A percentile compares a stretch with the other conserved stretches of the same genome.
These are phyloP conservation scores for cattle (Bos taurus) DNA, from an alignment of 2,113 vertebrate species.

Conservation along the genomic window ARS-UCD2.0 NC_037342.1:25429501-25430000, in stretches of 20 bases:
- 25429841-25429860: slow-evolving; percentile 68
- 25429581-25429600: slow-evolving; percentile 55
- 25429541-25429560: slow-evolving; percentile 53
- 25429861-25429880: slow-evolving; percentile 76
- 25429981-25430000: slow-evolving; percentile 71
- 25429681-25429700: slow-evolving; percentile 33
- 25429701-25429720: slow-evolving; percentile 22
- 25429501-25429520: slow-evolving; percentile 39
- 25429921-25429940: slow-evolving; percentile 77
- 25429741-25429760: slow-evolving; percentile 69
- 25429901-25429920: slow-evolving; percentile 74
- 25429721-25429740: slow-evolving; percentile 63
- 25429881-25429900: slow-evolving; percentile 76
- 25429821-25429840: slow-evolving; percentile 74
- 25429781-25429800: slow-evolving; percentile 68
- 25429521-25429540: slow-evolving; percentile 49
- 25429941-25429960: slow-evolving; percentile 75
- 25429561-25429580: slow-evolving; percentile 45
- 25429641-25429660: slow-evolving; percentile 65
- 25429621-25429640: slow-evolving; percentile 62
- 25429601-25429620: neutral
- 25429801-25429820: slow-evolving; percentile 68
- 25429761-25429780: slow-evolving; percentile 70
- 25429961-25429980: slow-evolving; percentile 77
- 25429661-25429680: slow-evolving; percentile 25